Base-by-base conservation (phyloP, 2,888 invertebrate species). In the Lumbricus terrestris region DNA sequence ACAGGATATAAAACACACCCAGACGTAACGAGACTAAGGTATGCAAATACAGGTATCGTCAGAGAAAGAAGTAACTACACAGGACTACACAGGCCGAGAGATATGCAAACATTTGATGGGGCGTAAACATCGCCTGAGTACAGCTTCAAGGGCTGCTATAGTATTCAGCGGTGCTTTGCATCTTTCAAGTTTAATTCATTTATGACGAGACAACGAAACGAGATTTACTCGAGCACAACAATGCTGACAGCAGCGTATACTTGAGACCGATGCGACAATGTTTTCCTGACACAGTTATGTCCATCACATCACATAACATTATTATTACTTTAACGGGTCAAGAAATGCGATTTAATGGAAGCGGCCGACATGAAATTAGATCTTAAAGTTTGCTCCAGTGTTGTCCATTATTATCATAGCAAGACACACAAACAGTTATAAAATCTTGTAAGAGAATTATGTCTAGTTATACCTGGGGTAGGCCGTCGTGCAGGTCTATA, bases 111-210 rank as follows among this genome's bases (percentile, higher is more conserved):
- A 69, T 11, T n/a, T 69, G 69, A 6, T 69, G n/a, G 11, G 69
- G 13, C 8, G 13, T 69, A 69, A 69, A 69, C 69, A 69, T 0
- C 29, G n/a, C 69, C 8, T n/a, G 8, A 8, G n/a, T n/a, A 69
- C 69, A 69, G 8, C 69, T 5, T 69, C 69, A 69, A 69, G n/a
- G 69, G n/a, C n/a, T 69, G 11, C 69, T 69, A n/a, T 69, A n/a
- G n/a, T n/a, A 29, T 69, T 69, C 69, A 69, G 29, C 69, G 69
- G n/a, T n/a, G 69, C n/a, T 69, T n/a, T n/a, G 29, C 11, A n/a
- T n/a, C 69, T 69, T 69, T n/a, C 69, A 69, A 69, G 69, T 69
- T 69, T 69, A 69, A 69, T n/a, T 69, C n/a, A 69, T 69, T 69
- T 69, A 69, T n/a, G 69, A n/a, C n/a, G n/a, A n/a, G 29, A 69